A percentile compares a stretch with the other conserved stretches of the same genome.
These are phyloP conservation scores for Astyanax mexicanus DNA, from an alignment of 2,797 vertebrate species.

Conservation along the genomic window DNA sequence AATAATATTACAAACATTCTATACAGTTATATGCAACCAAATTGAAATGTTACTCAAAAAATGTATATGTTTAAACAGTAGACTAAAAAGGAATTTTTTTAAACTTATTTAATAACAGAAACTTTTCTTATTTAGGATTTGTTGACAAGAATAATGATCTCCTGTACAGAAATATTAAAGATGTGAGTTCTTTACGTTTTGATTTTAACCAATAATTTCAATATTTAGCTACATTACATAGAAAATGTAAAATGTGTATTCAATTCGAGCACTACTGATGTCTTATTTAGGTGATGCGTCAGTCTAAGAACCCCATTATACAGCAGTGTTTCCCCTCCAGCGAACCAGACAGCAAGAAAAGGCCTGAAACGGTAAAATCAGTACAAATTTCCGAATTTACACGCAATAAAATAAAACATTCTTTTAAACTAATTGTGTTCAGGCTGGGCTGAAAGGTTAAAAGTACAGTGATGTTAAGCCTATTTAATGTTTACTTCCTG, in stretches of 20 bases:
- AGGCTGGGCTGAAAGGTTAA: no score
- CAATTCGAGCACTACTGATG: not conserved
- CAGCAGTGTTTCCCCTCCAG: constrained; percentile 85
- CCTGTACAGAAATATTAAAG: constrained; percentile 93
- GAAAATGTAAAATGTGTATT: not conserved
- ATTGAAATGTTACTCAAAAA: no score
- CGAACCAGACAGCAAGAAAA: constrained; percentile 87
- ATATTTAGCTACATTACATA: not conserved
- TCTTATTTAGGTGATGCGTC: constrained; percentile 84
- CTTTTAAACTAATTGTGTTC: no score
- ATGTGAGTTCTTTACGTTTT: constrained; percentile 84
- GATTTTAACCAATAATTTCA: not conserved
- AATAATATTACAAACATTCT: not conserved
- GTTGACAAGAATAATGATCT: constrained; percentile 97
- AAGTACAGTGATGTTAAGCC: not conserved
- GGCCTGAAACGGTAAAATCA: constrained; percentile 84
- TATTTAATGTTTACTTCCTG: not conserved
- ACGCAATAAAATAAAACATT: no score
- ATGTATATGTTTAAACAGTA: no score
- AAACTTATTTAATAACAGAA: not conserved
- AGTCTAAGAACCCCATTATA: constrained; percentile 88
- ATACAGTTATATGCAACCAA: not conserved
- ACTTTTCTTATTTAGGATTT: constrained; percentile 81
- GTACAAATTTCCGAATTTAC: no score
- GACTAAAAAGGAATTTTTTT: not conserved